Base-by-base conservation (phyloP, 1,140 invertebrate species). In the Acromyrmex heyeri region DNA sequence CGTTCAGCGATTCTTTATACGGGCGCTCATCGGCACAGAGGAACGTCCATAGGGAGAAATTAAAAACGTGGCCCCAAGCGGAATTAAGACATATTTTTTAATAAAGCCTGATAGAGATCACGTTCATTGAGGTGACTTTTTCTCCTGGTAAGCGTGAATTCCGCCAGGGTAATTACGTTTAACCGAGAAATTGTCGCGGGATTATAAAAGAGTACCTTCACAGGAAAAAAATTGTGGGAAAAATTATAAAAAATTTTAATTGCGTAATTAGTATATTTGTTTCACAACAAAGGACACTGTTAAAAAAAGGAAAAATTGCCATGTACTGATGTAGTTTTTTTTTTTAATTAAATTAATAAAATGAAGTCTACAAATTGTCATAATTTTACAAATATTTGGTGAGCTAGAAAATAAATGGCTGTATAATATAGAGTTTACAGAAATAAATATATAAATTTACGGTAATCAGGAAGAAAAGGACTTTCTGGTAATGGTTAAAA, bases 71-170 rank as follows among this genome's bases (percentile, higher is more conserved):
- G 62, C 88, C 78, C 24, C 59, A 61, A 62, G 85, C 81, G 85
- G 90, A 92, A 92, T 93, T 88, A 93, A 91, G 92, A 92, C 90
- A 93, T 91, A 93, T 93, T 93, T 93, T 93, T 93, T 91, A 91
- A 92, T 92, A 91, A 92, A 91, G 53, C 83, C 78, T 85, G 89
- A 91, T 91, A 89, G 87, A 91, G 88, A 90, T 91, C 88, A 57
- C 73, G 38, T 59, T 83, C 48, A 83, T 75, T 73, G 75, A 72
- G 81, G 72, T 75, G 69, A 77, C 79, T 85, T 82, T 69, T 70
- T 82, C 53, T 75, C 67, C 7, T 7, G 18, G 30, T 57, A 82
- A 72, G 69, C 73, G 75, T 24, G 48, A 64, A 64, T 85, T 64
- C 48, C 62, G 14, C 73, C 75, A 44, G 18, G 44, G 48, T 79